Evolutionary conservation across 2,888 invertebrate genomes (phyloP).

Genomic region (Conomelus anceps): DNA sequence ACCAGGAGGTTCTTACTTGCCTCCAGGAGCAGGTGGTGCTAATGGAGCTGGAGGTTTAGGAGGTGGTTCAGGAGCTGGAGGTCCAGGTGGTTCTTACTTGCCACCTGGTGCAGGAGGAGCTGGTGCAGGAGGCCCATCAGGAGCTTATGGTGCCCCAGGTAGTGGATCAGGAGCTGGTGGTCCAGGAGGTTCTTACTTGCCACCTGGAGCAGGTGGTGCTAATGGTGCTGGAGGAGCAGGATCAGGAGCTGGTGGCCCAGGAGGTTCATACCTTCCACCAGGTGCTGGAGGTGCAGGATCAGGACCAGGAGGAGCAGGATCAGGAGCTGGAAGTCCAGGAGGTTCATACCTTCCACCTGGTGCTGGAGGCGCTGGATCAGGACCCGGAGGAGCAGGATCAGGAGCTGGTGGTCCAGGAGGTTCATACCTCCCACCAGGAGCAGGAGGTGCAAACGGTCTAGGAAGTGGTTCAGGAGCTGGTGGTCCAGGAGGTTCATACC

Average conservation of each 20-base stretch:
- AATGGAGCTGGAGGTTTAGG: neutral
- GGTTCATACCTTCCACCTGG: neutral
- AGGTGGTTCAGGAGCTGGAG: neutral
- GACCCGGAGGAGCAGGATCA: neutral
- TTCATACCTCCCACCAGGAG: neutral
- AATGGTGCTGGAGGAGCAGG: neutral
- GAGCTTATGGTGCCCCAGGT: neutral
- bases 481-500: conserved; percentile 2
- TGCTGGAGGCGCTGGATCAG: conserved; percentile 1
- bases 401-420: neutral
- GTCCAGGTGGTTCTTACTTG: neutral
- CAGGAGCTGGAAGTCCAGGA: neutral
- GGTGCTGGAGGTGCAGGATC: neutral
- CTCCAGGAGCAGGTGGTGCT: neutral
- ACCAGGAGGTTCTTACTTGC: conserved; percentile 3
- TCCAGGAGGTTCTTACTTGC: conserved; percentile 5
- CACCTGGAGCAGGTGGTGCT: neutral
- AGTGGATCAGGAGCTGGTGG: neutral
- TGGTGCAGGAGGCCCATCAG: conserved; percentile 2
- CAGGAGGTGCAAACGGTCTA: neutral
- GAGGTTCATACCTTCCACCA: neutral
- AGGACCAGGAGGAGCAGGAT: neutral
- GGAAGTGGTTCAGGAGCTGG: neutral
- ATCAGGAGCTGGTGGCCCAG: conserved; percentile 5
- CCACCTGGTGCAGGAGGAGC: neutral